These are phyloP conservation scores for Drosophila leonis DNA, from an alignment of 2,888 invertebrate genomes.

Conservation along the genomic window DNA sequence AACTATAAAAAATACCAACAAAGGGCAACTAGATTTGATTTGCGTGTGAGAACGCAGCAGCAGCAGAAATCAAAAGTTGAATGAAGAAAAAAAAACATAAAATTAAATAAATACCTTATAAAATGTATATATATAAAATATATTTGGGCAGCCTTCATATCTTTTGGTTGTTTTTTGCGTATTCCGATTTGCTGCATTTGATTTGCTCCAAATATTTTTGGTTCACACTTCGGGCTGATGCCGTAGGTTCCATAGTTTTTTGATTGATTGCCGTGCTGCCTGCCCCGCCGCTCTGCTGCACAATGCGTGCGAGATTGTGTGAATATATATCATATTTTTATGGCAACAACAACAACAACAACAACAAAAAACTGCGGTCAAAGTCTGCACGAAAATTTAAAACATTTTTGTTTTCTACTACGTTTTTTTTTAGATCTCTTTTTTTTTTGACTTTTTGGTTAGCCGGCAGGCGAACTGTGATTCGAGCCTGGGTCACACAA, in stretches of 20 bases:
- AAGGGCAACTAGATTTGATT: slow-evolving; percentile 57
- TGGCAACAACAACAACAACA: slow-evolving; percentile 42
- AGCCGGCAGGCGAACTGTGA: slow-evolving; percentile 31
- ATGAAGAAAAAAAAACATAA: slow-evolving; percentile 7
- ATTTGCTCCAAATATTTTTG: slow-evolving; percentile 78
- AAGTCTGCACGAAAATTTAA: slow-evolving; percentile 72
- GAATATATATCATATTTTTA: slow-evolving; percentile 81
- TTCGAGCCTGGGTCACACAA: slow-evolving; percentile 42
- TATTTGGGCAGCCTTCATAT: slow-evolving; percentile 7
- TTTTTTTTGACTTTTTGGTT: slow-evolving; percentile 9
- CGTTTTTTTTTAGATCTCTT: slow-evolving; percentile 12
- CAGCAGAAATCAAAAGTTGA: slow-evolving; percentile 18
- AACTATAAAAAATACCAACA: slow-evolving; percentile 24
- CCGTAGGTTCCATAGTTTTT: slow-evolving; percentile 66
- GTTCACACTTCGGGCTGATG: slow-evolving; percentile 72
- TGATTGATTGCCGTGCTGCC: slow-evolving; percentile 69
- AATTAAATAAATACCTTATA: slow-evolving; percentile 8
- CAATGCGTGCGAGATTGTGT: slow-evolving; percentile 68
- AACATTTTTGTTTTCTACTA: slow-evolving; percentile 37
- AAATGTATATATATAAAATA: background rate
- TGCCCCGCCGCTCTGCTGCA: slow-evolving; percentile 9
- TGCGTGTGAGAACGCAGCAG: slow-evolving; percentile 67
- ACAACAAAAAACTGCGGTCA: slow-evolving; percentile 60
- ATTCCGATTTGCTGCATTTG: slow-evolving; percentile 62
- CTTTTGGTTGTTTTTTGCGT: slow-evolving; percentile 12